phyloP scores from a whole-genome alignment of 2,888 invertebrate genomes.

The Drosophila trichaetosa region DNA sequence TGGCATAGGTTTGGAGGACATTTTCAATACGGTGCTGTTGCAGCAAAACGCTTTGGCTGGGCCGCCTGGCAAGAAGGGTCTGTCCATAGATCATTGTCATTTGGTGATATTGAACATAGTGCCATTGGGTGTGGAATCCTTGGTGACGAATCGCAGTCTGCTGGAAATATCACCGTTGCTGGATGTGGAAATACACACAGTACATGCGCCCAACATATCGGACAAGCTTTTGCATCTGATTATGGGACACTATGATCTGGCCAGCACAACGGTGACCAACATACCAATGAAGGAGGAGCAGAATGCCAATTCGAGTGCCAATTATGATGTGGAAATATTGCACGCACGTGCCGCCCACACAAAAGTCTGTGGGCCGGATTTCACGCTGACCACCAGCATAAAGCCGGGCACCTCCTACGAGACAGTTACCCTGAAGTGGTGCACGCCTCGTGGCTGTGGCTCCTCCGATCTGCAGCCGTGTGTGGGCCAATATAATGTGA shows the following conservation, averaged over 20 bases:
- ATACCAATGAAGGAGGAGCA: slow-evolving; percentile 99
- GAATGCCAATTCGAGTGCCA: slow-evolving; percentile 98
- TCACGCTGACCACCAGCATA: slow-evolving; percentile 86
- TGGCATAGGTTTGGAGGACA: slow-evolving; percentile 89
- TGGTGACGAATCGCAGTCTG: slow-evolving; percentile 90
- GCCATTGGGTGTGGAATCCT: slow-evolving; percentile 91
- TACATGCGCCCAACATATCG: slow-evolving; percentile 90
- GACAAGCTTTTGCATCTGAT: slow-evolving; percentile 91
- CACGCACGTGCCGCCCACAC: slow-evolving; percentile 95
- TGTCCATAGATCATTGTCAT: slow-evolving; percentile 94
- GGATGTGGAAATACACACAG: slow-evolving; percentile 92
- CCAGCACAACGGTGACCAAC: slow-evolving; percentile 98
- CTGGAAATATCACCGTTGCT: slow-evolving; percentile 90
- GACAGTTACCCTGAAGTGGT: slow-evolving; percentile 96
- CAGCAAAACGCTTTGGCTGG: slow-evolving; percentile 92
- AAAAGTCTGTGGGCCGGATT: slow-evolving; percentile 90
- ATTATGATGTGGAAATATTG: slow-evolving; percentile 99
- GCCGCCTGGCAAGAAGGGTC: slow-evolving; percentile 87
- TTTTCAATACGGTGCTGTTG: slow-evolving; percentile 91
- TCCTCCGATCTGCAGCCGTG: slow-evolving; percentile 92
- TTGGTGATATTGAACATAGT: slow-evolving; percentile 95
- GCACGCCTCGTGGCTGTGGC: slow-evolving; percentile 95
- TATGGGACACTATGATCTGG: slow-evolving; percentile 94
- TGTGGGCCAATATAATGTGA: slow-evolving; percentile 94
- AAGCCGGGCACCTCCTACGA: slow-evolving; percentile 92